These are phyloP conservation scores for Carcharodon carcharias DNA, from an alignment of 2,797 vertebrate species.

Conservation along the genomic window DNA sequence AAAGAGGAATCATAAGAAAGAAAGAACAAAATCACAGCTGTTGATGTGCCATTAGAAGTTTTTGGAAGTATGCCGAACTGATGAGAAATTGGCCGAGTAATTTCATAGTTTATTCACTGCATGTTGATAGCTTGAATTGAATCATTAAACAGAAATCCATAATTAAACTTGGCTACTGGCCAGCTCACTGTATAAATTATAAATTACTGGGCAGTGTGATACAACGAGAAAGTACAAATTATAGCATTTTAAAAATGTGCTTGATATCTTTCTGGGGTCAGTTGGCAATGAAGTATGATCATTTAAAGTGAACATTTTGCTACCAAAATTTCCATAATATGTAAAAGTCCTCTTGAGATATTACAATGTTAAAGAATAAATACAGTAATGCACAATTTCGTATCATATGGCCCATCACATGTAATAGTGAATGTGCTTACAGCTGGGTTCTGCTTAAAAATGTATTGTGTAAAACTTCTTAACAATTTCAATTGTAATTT, in stretches of 20 bases:
- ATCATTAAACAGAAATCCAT: neutral
- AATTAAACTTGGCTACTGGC: neutral
- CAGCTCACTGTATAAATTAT: neutral
- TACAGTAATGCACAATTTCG: neutral
- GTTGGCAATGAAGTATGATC: too few species aligned
- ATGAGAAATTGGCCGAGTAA: neutral
- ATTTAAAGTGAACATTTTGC: too few species aligned
- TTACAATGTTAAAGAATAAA: neutral
- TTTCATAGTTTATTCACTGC: neutral
- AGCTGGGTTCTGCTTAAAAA: neutral
- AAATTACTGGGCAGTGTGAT: neutral
- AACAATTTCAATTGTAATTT: neutral
- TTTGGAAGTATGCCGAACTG: neutral
- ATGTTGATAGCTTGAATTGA: neutral
- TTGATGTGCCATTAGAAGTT: neutral
- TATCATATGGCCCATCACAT: neutral
- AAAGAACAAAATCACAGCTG: too few species aligned
- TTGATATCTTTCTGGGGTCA: neutral
- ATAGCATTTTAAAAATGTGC: neutral
- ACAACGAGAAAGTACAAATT: neutral
- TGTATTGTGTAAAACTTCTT: neutral
- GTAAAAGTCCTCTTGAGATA: neutral
- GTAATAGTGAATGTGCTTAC: neutral
- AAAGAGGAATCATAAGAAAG: neutral
- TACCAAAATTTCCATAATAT: too few species aligned